Base-by-base conservation (phyloP, 1,140 invertebrate species). In the Dendroctonus ponderosae region DNA sequence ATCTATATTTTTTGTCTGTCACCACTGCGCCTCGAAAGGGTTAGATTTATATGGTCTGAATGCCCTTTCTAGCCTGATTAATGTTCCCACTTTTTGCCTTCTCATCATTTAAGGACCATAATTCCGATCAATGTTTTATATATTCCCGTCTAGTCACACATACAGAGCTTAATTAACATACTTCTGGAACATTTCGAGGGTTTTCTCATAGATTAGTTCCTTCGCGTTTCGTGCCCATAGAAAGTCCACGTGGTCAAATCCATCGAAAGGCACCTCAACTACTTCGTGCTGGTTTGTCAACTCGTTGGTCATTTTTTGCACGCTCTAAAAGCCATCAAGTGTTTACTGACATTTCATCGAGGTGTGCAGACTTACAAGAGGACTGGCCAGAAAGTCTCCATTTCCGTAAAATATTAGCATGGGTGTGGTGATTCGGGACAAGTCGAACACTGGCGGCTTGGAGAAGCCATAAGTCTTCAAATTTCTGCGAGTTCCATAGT, bases 341-440 rank as follows among this genome's bases (percentile, higher is more conserved):
- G 26, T 26, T 26, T 2, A 26, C 26, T 26, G 26, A 26, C 26
- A 26, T 26, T 26, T 26, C 1, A 26, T 26, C 1, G 1, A 26
- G 26, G 26, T 26, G 26, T 26, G 26, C 26, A 46, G 2, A 48
- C n/a, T 7, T 58, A 58, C 56, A 40, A 38, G 43, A 7, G 56
- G 56, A 37, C 56, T 58, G 6, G 64, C 52, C 49, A 57, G 56
- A 43, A 50, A 54, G 40, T 89, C 38, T 83, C 81, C 7, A 44
- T 7, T 44, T 38, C 85, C 85, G 73, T 86, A 90, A 74, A 87
- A 86, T 26, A 92, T 77, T 48, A 84, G 84, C 3, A 88, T 80
- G 2, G 90, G 89, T 6, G 86, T 80, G 39, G 77, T 82, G 1
- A 91, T 82, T 46, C 85, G 84, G 9, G 73, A 80, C 0, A 90